These are phyloP conservation scores for Drosophila orena DNA, from an alignment of 1,140 invertebrate species.

Conservation along the genomic window DNA sequence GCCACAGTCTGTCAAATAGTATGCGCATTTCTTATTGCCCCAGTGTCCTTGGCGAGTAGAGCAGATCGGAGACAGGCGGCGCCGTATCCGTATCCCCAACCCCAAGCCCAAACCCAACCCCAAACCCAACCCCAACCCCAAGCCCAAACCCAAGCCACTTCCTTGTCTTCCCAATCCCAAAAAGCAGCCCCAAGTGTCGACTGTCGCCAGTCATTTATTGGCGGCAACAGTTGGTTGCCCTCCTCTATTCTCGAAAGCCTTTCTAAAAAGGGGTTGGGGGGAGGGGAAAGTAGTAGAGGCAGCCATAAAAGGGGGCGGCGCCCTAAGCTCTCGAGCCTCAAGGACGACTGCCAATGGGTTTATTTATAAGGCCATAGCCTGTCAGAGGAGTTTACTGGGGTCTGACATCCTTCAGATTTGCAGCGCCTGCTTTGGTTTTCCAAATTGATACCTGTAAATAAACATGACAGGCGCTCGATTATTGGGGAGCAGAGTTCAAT, in stretches of 20 bases:
- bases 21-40: constrained; percentile 38
- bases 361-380: constrained; percentile 33
- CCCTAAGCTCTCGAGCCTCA: constrained; percentile 6
- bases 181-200: background rate
- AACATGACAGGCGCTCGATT: constrained; percentile 19
- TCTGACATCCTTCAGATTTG: constrained; percentile 7
- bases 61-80: constrained; percentile 45
- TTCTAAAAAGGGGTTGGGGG: background rate
- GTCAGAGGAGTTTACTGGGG: background rate
- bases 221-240: constrained; percentile 41
- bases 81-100: constrained; percentile 9
- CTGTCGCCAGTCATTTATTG: constrained; percentile 22
- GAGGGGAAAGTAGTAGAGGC: background rate
- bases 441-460: constrained; percentile 29
- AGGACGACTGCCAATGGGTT: constrained; percentile 23
- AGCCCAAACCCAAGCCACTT: background rate
- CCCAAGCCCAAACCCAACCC: no score
- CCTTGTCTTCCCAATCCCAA: background rate
- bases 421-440: background rate
- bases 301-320: constrained; percentile 33
- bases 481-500: background rate
- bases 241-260: constrained; percentile 1
- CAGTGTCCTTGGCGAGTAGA: constrained; percentile 41
- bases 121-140: background rate
- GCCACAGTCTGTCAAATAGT: constrained; percentile 10